Evolutionary conservation across 2,888 invertebrate species (phyloP).

Genomic region (Synergus japonicus): DNA sequence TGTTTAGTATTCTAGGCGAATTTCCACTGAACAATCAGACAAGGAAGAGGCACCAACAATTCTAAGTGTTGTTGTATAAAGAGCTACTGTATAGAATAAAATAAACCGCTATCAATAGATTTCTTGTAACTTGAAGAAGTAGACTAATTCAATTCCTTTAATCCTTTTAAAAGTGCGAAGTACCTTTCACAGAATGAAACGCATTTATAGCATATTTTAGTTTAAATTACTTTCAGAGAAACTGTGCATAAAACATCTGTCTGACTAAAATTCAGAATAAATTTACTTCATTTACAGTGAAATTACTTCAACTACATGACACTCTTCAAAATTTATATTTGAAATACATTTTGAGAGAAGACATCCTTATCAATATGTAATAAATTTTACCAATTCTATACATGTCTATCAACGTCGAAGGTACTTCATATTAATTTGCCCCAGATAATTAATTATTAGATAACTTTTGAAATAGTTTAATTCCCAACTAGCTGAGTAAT

Average conservation of each 20-base stretch:
- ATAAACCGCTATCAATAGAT: constrained; percentile 49
- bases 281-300: not conserved
- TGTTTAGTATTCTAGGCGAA: constrained; percentile 69
- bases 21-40: constrained; percentile 65
- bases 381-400: too few relatives aligned
- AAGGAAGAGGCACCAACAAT: constrained; percentile 48
- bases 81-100: constrained; percentile 45
- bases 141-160: constrained; percentile 41
- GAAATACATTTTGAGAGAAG: too few relatives aligned
- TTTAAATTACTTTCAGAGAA: not conserved
- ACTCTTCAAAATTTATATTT: not conserved
- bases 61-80: constrained; percentile 47
- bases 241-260: not conserved
- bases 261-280: not conserved
- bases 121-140: constrained; percentile 49
- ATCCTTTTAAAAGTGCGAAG: constrained; percentile 21
- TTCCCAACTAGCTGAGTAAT: too few relatives aligned
- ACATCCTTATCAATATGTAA: too few relatives aligned
- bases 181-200: constrained; percentile 10
- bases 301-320: not conserved
- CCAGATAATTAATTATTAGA: too few relatives aligned
- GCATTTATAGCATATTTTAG: not conserved
- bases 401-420: too few relatives aligned
- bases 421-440: too few relatives aligned
- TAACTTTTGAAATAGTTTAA: too few relatives aligned